Conservation (phyloP, 2,113 vertebrate genomes). For the Tichodroma muraria region DNA sequence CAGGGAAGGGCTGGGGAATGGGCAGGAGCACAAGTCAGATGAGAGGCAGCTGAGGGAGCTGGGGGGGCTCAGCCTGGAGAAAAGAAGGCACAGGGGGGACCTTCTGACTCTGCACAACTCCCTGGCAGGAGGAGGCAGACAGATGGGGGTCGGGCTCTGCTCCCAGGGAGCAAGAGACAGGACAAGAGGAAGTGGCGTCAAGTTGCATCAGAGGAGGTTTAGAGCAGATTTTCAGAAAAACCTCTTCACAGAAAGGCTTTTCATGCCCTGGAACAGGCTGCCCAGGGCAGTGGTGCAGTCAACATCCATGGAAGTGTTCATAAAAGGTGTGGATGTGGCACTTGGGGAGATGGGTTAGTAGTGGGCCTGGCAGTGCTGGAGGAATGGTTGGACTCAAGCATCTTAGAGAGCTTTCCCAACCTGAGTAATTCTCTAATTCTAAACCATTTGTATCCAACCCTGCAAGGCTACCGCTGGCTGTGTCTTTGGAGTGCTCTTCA, state of each 20-base stretch:
- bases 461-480: neutral
- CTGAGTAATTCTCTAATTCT: neutral
- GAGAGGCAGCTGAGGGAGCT: neutral
- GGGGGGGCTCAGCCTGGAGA: neutral
- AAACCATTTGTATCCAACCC: neutral
- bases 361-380: neutral
- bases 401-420: neutral
- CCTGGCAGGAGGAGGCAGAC: neutral
- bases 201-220: neutral
- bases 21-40: neutral
- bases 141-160: fast-evolving
- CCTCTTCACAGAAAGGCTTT: neutral
- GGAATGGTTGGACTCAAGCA: neutral
- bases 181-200: neutral
- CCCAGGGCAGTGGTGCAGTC: neutral
- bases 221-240: neutral
- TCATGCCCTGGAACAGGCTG: neutral
- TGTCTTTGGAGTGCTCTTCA: fast-evolving
- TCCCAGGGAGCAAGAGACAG: neutral
- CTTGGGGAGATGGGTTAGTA: neutral
- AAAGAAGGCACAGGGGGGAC: neutral
- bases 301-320: neutral
- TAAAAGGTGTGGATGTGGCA: neutral
- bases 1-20: neutral
- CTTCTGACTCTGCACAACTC: neutral